Percentiles rank a stretch among this genome's conserved stretches.
These are phyloP conservation scores for Empidonax traillii DNA, from an alignment of 2,113 vertebrate genomes.

Conservation along the genomic window DNA sequence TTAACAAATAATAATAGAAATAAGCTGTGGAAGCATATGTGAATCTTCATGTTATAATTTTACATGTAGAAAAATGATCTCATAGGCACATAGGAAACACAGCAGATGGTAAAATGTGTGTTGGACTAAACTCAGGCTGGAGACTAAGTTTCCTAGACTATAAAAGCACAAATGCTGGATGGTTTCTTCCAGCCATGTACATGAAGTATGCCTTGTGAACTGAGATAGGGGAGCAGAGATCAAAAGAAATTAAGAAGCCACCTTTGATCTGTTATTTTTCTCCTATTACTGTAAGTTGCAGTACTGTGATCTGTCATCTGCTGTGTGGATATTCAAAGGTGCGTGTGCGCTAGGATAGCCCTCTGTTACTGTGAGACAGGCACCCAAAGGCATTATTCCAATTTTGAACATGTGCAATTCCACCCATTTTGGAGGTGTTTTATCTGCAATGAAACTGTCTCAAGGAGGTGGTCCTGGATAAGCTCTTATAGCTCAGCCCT, in stretches of 20 bases:
- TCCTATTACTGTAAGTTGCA: neutral
- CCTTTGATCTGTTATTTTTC: constrained; percentile 22
- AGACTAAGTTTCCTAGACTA: neutral
- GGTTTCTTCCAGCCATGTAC: neutral
- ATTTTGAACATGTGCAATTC: neutral
- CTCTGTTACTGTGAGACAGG: neutral
- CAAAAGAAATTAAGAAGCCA: neutral
- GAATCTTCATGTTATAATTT: constrained; percentile 28
- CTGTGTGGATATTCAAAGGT: neutral
- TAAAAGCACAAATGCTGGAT: neutral
- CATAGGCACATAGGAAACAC: constrained; percentile 7
- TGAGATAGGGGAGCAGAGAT: neutral
- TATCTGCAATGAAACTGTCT: neutral
- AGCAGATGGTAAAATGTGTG: constrained; percentile 29
- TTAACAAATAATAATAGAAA: constrained; percentile 48
- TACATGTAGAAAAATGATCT: neutral
- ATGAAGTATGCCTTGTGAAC: neutral
- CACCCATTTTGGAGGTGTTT: neutral
- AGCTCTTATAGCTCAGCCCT: neutral
- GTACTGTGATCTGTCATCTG: neutral
- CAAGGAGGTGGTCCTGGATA: neutral
- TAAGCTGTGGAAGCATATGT: constrained; percentile 46
- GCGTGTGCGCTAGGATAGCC: neutral
- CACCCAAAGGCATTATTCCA: neutral
- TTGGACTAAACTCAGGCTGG: neutral